Base-by-base conservation (phyloP, 2,113 vertebrate genomes). In the Ctenomys sociabilis region DNA sequence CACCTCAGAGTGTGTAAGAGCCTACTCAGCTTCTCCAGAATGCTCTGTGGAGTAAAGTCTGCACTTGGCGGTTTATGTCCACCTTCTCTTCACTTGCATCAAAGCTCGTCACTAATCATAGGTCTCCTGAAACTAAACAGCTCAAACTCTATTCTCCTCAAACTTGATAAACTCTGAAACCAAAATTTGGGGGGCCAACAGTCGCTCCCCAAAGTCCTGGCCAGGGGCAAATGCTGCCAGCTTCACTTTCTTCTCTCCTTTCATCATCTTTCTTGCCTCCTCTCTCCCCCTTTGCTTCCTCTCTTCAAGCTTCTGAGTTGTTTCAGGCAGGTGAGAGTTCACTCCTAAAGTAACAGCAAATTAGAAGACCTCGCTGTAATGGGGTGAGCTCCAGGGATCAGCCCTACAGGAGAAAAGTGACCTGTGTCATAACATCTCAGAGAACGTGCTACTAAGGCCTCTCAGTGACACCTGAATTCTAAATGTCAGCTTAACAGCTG, bases 401-500 rank as follows among this genome's bases (percentile, higher is more conserved):
- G 64, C 45, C 64, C 81, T 73, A 30, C 32, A 89, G 84, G 40
- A 90, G 84, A 86, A 93, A 90, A 93, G 83, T 91, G 93, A 89
- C 96, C 95, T 91, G 85, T 68, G 83, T 91, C 90, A 63, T 88
- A 70, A 93, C 37, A 89, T 95, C 24, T 68, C 8, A 10, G 77
- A 54, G 86, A 94, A 91, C 52, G 8, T 1, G 43, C 35, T 52
- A 77, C 89, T 90, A 43, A 6, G 80, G 40, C 6, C 68, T 88
- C 83, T 24, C 17, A 1, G 92, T 75, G 91, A 97, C 94, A 92
- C 82, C 64, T 84, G 93, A 54, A 91, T 96, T 97, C 96, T 84
- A 96, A 97, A 96, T 94, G 94, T 91, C 96, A 95, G 91, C 66
- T 95, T 89, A 88, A 89, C 70, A 37, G 90, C 94, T 52, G 35